Base-by-base conservation (phyloP, 2,797 vertebrate species). In the Macropodus opercularis region DNA sequence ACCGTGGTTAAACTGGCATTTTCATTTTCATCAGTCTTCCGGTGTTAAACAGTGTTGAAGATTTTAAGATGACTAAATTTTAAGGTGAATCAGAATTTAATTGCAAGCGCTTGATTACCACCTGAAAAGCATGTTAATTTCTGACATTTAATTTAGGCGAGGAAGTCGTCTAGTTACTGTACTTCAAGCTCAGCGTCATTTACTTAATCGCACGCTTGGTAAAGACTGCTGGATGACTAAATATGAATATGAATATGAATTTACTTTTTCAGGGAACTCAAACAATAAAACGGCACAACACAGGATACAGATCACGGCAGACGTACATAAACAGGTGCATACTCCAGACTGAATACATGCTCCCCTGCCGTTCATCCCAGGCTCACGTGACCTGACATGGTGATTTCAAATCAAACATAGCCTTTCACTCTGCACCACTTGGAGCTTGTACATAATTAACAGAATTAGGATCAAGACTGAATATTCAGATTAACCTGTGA, bases 401-500 rank as follows among this genome's bases (percentile, higher is more conserved):
- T 3, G 29, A 51, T 35, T 58, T 26, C 26, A 31, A 44, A 23
- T 47, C 18, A 51, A 38, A 54, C 21, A 27, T 11, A 5, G 15
- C 12, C 50, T 13, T 22, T 40, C 10, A 1, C 2, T 42, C 24
- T 23, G 4, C 4, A 19, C 41, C 4, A 49, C 19, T 27, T 44
- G 39, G 13, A 34, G 15, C 9, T 46, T 19, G 3, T 21, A 43
- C 53, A 47, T 32, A 40, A 14, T 46, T 26, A 18, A 31, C 19
- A 51, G 17, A 54, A 68, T 49, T 41, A 43, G 17, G 8, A 26
- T 72, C 22, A 51, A 11, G n/a, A 18, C n/a, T 6, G 9, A 41
- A 35, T 40, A 41, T 69, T 5, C 38, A 9, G 61, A 57, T 68
- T 41, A 3, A 42, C 34, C 50, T 14, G 44, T 29, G 46, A 74